Percentiles rank a stretch among this genome's conserved stretches.
Evolutionary conservation across 2,888 invertebrate species (phyloP).

Genomic region (Ennomos quercinarius): DNA sequence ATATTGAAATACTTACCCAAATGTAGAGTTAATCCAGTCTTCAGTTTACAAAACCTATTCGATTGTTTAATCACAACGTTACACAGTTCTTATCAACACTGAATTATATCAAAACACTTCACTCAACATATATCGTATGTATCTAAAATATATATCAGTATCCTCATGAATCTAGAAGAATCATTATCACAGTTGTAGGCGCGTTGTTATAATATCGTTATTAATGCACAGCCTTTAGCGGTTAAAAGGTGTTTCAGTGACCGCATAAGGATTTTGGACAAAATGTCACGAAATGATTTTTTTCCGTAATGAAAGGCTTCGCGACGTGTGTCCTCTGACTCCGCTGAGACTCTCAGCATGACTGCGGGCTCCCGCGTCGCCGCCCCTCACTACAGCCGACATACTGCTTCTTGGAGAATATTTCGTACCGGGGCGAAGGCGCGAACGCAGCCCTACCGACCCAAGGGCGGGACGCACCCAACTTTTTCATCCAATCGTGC

Average conservation of each 20-base stretch:
- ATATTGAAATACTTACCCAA: slow-evolving; percentile 28
- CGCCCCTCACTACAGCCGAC: slow-evolving; percentile 80
- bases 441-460: slow-evolving; percentile 75
- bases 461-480: slow-evolving; percentile 73
- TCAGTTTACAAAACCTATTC: slow-evolving; percentile 15
- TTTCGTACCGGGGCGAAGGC: slow-evolving; percentile 67
- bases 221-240: slow-evolving; percentile 51
- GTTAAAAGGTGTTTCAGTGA: slow-evolving; percentile 49
- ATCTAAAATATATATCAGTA: slow-evolving; percentile 71
- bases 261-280: slow-evolving; percentile 67
- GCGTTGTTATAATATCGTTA: slow-evolving; percentile 73
- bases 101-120: slow-evolving; percentile 69
- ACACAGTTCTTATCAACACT: slow-evolving; percentile 52
- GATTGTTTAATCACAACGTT: slow-evolving; percentile 28
- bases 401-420: slow-evolving; percentile 81
- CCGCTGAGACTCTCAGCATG: slow-evolving; percentile 84
- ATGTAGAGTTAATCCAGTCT: slow-evolving; percentile 34
- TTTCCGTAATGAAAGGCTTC: slow-evolving; percentile 74
- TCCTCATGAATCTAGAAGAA: slow-evolving; percentile 67
- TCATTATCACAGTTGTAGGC: slow-evolving; percentile 74
- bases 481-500: slow-evolving; percentile 79
- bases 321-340: slow-evolving; percentile 81
- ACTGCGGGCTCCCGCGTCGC: slow-evolving; percentile 84
- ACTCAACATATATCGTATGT: slow-evolving; percentile 63
- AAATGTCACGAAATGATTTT: slow-evolving; percentile 75